Evolutionary conservation across 2,888 invertebrate species (phyloP).

Genomic region (Spialia ferax): DNA sequence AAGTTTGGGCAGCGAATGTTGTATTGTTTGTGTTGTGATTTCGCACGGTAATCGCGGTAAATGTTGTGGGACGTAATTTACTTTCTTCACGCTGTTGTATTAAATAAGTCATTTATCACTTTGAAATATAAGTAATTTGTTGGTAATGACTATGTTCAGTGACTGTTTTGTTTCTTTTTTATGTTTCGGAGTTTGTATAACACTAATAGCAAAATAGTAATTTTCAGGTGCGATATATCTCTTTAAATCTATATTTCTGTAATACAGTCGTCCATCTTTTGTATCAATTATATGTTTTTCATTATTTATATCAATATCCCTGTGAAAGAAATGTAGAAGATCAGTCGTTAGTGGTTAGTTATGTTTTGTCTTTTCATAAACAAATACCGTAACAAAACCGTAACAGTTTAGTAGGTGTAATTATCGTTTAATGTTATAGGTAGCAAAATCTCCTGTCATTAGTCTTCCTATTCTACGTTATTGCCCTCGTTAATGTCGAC

Average conservation of each 20-base stretch:
- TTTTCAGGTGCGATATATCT: not conserved
- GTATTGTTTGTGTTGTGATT: conserved; percentile 58
- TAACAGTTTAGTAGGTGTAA: no score
- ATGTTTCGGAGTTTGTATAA: not conserved
- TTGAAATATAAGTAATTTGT: conserved; percentile 35
- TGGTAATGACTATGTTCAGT: conserved; percentile 3
- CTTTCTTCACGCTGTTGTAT: conserved; percentile 55
- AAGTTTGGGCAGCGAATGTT: conserved; percentile 46
- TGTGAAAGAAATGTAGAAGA: no score
- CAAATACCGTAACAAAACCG: no score
- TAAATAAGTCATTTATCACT: conserved; percentile 62
- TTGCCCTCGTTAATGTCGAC: conserved; percentile 27
- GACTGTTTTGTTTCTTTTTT: conserved; percentile 13
- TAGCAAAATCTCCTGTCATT: conserved; percentile 39
- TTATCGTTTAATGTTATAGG: conserved; percentile 47
- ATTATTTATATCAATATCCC: no score
- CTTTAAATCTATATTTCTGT: not conserved
- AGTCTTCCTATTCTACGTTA: conserved; percentile 6
- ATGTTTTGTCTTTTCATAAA: no score
- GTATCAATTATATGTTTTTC: not conserved
- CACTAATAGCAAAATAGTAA: not conserved
- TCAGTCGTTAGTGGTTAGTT: not conserved
- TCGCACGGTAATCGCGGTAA: conserved; percentile 60
- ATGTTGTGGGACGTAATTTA: conserved; percentile 53
- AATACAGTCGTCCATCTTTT: not conserved